Evolutionary conservation across 2,113 vertebrate species (phyloP).

Genomic region (Micromys minutus): DNA sequence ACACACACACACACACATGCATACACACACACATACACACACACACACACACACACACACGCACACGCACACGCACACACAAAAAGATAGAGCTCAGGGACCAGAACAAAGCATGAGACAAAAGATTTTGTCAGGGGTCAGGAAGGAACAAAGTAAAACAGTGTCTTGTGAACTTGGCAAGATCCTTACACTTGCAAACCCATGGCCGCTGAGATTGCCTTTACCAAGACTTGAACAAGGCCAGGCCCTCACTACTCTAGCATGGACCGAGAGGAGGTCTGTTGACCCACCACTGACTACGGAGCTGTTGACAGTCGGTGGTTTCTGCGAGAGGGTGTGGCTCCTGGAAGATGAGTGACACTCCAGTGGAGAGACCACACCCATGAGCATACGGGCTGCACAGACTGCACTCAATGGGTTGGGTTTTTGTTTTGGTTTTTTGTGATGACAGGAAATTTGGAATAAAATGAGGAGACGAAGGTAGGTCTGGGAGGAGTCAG

Average conservation of each 20-base stretch:
- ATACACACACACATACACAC: neutral
- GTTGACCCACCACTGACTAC: neutral
- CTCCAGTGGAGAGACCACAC: neutral
- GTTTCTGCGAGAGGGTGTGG: neutral
- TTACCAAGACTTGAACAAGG: neutral
- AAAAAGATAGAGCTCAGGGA: neutral
- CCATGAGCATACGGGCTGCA: neutral
- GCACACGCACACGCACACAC: neutral
- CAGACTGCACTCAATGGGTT: neutral
- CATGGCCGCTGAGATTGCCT: neutral
- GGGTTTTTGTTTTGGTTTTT: neutral
- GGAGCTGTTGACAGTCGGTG: neutral
- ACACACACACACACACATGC: neutral
- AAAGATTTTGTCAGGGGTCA: neutral
- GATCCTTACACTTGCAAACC: neutral
- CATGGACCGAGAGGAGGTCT: neutral
- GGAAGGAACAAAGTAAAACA: neutral
- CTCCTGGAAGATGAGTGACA: neutral
- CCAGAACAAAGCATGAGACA: neutral
- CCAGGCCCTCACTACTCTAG: neutral
- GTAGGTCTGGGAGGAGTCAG: neutral
- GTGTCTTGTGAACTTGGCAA: neutral
- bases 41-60: too few relatives aligned
- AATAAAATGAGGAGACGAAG: neutral
- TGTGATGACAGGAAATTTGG: neutral